A percentile compares a stretch with the other conserved stretches of the same genome.
phyloP scores from a whole-genome alignment of 2,888 invertebrate species.

The Aphrophora alni region DNA sequence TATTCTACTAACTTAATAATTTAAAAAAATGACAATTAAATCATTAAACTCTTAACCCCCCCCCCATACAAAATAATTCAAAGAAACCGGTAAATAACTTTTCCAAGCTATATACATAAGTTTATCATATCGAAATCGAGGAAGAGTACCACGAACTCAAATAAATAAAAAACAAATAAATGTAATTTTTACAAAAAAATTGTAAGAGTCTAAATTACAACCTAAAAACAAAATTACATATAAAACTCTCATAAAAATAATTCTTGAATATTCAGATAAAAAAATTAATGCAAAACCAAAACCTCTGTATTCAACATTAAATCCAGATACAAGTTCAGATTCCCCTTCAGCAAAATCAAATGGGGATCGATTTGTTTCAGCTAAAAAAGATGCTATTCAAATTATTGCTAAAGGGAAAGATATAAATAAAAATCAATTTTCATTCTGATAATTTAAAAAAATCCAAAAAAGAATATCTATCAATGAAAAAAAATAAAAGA shows the following conservation, averaged over 20 bases:
- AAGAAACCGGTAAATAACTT: neutral
- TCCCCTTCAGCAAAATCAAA: constrained; percentile 84
- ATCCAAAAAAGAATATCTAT: no score
- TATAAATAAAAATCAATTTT: no score
- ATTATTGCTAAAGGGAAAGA: constrained; percentile 50
- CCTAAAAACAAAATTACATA: no score
- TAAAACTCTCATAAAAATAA: no score
- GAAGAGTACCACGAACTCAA: neutral
- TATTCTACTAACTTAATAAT: neutral
- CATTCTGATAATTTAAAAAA: no score
- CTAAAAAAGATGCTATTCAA: constrained; percentile 59
- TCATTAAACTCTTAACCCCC: neutral
- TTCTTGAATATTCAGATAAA: neutral
- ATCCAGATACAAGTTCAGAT: constrained; percentile 78
- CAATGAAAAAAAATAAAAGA: no score
- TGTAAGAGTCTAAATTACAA: no score
- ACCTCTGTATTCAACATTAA: constrained; percentile 79
- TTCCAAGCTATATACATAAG: neutral
- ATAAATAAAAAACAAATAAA: neutral
- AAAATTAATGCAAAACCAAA: constrained; percentile 64
- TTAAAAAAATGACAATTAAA: neutral
- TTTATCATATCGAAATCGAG: neutral
- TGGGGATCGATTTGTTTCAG: constrained; percentile 75
- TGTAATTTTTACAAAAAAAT: neutral
- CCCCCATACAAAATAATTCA: neutral